Base-by-base conservation (phyloP, 35 echinoderm and acorn worm species). In the Lytechinus pictus region DNA sequence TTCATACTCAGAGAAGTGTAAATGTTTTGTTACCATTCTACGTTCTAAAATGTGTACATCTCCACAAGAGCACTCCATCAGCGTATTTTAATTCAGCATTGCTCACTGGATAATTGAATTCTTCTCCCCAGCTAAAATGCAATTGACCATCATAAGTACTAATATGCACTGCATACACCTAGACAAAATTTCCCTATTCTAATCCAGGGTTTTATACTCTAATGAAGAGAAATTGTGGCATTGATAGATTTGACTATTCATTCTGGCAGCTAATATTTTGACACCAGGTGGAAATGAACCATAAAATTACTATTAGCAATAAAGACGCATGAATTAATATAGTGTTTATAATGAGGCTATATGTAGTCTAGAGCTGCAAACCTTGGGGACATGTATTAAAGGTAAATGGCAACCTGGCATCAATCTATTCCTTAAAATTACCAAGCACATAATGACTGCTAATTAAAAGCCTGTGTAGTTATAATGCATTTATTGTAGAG, bases 251-350 rank as follows among this genome's bases (percentile, higher is more conserved):
- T 4, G 29, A 54, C 52, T 90, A 44, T 90, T 21, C 88, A 90
- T 28, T 90, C 88, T 90, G 29, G 52, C 16, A 54, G 88, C 28
- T 52, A 90, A 90, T 90, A 90, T 90, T 54, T 90, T 90, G 29
- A 90, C 88, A 90, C 88, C 88, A 9, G n/a, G 28, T 10, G 88
- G 28, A 90, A 90, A 21, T 27, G 88, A 90, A 54, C 88, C 88
- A 21, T 90, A 90, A 90, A 90, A 90, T 90, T 54, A 90, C 88
- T 54, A 90, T 90, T 90, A 90, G 88, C 88, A 90, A 52, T 24
- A 79, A 54, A 90, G 29, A 27, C 88, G 16, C 29, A 52, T 90
- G 52, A 90, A 90, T 90, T 90, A 52, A 51, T 88, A 4, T 90
- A 44, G 16, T 90, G 9, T 90, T 54, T 52, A 44, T 52, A 5